Percentiles rank a stretch among this genome's conserved stretches.
Evolutionary conservation across 1,140 invertebrate genomes (phyloP).

Genomic region (Drosophila sp.): DNA sequence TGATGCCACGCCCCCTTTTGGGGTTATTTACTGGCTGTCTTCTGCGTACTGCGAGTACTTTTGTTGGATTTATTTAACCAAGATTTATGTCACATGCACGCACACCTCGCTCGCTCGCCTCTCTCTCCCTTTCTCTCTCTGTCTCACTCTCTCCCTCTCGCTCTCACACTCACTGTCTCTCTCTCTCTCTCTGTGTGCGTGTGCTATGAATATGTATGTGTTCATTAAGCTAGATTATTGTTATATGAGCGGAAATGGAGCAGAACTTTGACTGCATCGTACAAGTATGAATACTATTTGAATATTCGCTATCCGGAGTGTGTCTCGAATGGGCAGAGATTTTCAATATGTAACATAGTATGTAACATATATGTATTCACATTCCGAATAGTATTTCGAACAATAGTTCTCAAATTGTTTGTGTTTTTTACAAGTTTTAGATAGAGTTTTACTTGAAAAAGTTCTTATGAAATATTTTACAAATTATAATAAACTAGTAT

Average conservation of each 20-base stretch:
- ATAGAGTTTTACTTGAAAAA: no score
- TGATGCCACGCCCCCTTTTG: slow-evolving; percentile 39
- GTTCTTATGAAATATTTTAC: no score
- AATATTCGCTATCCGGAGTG: slow-evolving; percentile 42
- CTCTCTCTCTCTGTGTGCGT: slow-evolving; percentile 44
- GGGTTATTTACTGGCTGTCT: slow-evolving; percentile 67
- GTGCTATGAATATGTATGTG: slow-evolving; percentile 79
- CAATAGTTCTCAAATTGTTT: no score
- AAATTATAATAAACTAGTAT: no score
- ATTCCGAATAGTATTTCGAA: no score
- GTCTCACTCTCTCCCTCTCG: no score
- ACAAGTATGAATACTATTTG: slow-evolving; percentile 56
- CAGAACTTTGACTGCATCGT: slow-evolving; percentile 64
- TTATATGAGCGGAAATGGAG: slow-evolving; percentile 73
- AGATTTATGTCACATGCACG: slow-evolving; percentile 76
- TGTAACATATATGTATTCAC: no score
- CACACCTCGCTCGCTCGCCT: slow-evolving; percentile 44
- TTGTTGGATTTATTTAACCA: slow-evolving; percentile 73
- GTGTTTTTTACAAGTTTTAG: no score
- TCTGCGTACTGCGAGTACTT: slow-evolving; percentile 46
- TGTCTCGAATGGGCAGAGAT: neutral
- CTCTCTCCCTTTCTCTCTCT: slow-evolving; percentile 2
- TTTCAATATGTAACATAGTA: neutral
- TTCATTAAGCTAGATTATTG: slow-evolving; percentile 73
- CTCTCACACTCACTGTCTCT: no score